Percentiles rank a stretch among this genome's conserved stretches.
These are phyloP conservation scores for Acanthurus lineatus DNA, from an alignment of 2,797 vertebrate species.

Conservation along the genomic window DNA sequence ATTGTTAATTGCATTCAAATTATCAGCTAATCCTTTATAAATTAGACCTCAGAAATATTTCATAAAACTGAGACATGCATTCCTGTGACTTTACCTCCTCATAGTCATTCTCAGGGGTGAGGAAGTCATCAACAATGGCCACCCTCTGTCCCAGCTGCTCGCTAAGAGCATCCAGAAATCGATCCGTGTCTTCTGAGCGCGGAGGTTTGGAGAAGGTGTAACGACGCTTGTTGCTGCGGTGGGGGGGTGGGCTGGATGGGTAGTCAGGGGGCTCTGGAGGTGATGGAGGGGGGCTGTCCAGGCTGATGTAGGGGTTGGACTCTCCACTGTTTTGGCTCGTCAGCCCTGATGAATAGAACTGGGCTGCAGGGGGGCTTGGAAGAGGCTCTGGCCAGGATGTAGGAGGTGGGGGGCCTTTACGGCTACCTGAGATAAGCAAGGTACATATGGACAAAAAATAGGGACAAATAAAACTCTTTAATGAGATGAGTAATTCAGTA, in stretches of 20 bases:
- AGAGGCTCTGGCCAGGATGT: conserved; percentile 88
- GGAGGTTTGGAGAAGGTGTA: conserved; percentile 94
- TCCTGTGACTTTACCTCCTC: conserved; percentile 90
- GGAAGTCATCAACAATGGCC: conserved; percentile 93
- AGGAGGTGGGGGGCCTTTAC: conserved; percentile 74
- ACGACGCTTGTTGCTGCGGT: conserved; percentile 86
- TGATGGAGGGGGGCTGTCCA: conserved; percentile 93
- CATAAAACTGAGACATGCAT: not conserved
- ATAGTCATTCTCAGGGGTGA: conserved; percentile 97
- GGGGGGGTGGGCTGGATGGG: conserved; percentile 85
- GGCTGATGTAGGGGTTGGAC: conserved; percentile 96
- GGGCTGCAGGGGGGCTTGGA: conserved; percentile 80
- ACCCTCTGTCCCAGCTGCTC: conserved; percentile 94
- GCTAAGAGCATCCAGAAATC: conserved; percentile 94
- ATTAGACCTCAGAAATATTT: not conserved
- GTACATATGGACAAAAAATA: not conserved
- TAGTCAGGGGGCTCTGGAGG: conserved; percentile 87
- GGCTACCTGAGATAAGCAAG: conserved; percentile 73
- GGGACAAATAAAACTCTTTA: not conserved
- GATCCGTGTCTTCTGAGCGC: conserved; percentile 92
- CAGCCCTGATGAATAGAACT: conserved; percentile 88
- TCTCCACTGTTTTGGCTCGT: conserved; percentile 93
- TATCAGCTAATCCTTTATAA: not conserved
- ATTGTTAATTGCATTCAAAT: not conserved
- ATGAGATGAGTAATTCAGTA: not conserved